Evolutionary conservation across 1,140 invertebrate species (phyloP), one percentile per base, ranked within the genome.

Genomic region (Whitmania pigra): DNA sequence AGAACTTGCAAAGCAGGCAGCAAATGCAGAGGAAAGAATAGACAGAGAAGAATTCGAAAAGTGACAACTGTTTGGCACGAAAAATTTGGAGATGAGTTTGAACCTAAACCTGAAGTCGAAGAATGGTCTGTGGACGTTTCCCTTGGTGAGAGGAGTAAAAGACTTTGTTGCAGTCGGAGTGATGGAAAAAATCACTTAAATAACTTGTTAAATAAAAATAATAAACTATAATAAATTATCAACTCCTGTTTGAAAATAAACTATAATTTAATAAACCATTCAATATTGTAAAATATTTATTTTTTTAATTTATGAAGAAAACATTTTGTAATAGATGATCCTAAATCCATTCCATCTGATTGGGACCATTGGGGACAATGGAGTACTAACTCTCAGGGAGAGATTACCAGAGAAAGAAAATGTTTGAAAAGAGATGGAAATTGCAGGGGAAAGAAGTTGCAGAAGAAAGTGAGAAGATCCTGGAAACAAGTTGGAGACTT

Each of bases 331-430:
- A 36, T 6, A 36, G 54, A 63, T 31, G 57, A 49, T 49, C 43
- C 22, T 25, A 25, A 22, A 63, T 22, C 22, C 22, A 63, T 25
- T 25, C 57, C 29, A 25, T 22, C 22, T 25, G 57, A 63, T n/a
- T 63, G 57, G 57, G 57, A 63, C 11, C 57, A 25, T 31, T 63
- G 57, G 57, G 57, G 57, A 25, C 6, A 63, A 63, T 63, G 57
- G 57, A 63, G 22, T 7, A 63, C 22, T 13, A 63, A 22, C 29
- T 22, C 22, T 3, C 9, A 6, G 22, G 29, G 22, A 22, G 22
- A 31, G 57, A 25, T 22, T 7, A 63, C 22, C 18, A 63, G 57
- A 63, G 18, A 13, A 31, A 63, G 57, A 63, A 25, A 25, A 22
- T 63, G 57, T 31, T 13, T 22, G 18, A 31, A 25, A 25, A 15